These are phyloP conservation scores for Vanessa atalanta DNA, from an alignment of 1,140 invertebrate genomes.

Conservation along the genomic window DNA sequence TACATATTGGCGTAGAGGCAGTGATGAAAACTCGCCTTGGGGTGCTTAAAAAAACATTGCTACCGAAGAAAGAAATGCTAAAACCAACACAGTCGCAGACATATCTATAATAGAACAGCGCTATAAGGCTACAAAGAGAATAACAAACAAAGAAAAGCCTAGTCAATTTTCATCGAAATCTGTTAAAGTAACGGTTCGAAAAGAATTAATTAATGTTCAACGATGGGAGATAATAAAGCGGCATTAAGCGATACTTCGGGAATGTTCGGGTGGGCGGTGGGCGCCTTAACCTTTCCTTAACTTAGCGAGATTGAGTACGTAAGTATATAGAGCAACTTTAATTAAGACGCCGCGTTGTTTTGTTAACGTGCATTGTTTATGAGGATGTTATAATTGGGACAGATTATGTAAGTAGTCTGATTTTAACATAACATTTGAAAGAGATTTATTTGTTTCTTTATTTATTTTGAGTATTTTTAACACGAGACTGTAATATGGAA, in stretches of 20 bases:
- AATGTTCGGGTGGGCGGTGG: conserved; percentile 67
- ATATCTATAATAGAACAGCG: background rate
- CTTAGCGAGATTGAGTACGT: conserved; percentile 76
- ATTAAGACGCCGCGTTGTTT: conserved; percentile 65
- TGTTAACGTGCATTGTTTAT: conserved; percentile 69
- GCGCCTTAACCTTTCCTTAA: conserved; percentile 76
- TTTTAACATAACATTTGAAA: background rate
- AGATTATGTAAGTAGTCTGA: conserved; percentile 3
- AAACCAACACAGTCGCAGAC: conserved; percentile 10
- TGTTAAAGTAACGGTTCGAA: conserved; percentile 44
- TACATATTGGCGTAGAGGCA: too few species aligned
- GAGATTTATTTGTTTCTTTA: background rate
- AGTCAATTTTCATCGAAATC: conserved; percentile 39
- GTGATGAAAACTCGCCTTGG: too few species aligned
- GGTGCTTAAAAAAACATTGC: too few species aligned
- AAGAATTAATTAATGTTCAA: conserved; percentile 75
- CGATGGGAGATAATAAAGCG: conserved; percentile 76
- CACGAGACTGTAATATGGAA: too few species aligned
- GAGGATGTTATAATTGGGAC: conserved; percentile 38
- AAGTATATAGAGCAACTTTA: conserved; percentile 75
- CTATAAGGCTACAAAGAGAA: background rate
- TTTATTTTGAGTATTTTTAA: too few species aligned
- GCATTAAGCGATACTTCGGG: conserved; percentile 77
- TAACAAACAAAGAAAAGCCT: conserved; percentile 32
- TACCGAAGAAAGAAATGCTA: background rate